phyloP scores from a whole-genome alignment of 2,888 invertebrate species.

The Ichneumon xanthorius region DNA sequence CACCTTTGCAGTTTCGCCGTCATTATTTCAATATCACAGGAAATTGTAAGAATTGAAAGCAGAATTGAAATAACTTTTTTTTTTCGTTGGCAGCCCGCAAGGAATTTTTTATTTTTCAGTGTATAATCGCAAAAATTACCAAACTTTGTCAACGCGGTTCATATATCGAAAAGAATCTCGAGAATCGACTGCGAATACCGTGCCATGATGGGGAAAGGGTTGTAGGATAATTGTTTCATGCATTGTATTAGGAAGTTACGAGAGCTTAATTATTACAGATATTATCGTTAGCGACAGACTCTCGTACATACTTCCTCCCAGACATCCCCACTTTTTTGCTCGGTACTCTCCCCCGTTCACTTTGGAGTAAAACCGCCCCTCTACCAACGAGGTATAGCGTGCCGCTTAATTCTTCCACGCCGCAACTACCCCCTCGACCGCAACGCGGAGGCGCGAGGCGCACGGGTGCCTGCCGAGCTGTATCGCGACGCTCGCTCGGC shows the following conservation, averaged over 20 bases:
- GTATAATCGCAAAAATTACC: not conserved
- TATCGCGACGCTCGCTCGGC: slow-evolving; percentile 60
- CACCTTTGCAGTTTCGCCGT: too few species aligned
- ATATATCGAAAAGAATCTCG: not conserved
- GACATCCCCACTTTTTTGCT: slow-evolving; percentile 24
- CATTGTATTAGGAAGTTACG: slow-evolving; percentile 45
- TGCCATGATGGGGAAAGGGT: not conserved
- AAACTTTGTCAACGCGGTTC: not conserved
- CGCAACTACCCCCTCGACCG: slow-evolving; percentile 61
- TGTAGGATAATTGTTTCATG: not conserved
- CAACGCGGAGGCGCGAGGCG: slow-evolving; percentile 46
- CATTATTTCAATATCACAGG: too few species aligned
- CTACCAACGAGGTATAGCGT: slow-evolving; percentile 59
- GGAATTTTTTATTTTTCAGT: too few species aligned
- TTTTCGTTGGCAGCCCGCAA: too few species aligned
- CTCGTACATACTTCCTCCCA: slow-evolving; percentile 46
- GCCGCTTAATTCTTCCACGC: slow-evolving; percentile 65
- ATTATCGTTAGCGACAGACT: slow-evolving; percentile 59
- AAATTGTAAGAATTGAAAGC: too few species aligned
- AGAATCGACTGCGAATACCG: not conserved
- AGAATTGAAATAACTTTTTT: too few species aligned
- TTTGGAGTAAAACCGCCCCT: slow-evolving; percentile 47
- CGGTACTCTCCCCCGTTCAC: slow-evolving; percentile 47
- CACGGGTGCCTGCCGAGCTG: slow-evolving; percentile 49
- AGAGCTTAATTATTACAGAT: slow-evolving; percentile 64